These are phyloP conservation scores for Eueremaeus valkanovi DNA, from an alignment of 2,888 invertebrate species.

Conservation along the genomic window DNA sequence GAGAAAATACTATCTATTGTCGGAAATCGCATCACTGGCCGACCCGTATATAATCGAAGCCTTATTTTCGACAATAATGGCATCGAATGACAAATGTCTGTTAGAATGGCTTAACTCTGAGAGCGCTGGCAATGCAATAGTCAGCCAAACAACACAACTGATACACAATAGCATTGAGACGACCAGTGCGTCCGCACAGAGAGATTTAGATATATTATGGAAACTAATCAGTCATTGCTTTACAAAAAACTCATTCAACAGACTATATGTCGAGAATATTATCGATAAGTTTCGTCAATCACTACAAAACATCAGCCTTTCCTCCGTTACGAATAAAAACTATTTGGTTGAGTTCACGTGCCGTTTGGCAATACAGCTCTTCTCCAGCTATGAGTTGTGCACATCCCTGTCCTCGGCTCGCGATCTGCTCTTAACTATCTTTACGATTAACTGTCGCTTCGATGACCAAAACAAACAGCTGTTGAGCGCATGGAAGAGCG, in stretches of 20 bases:
- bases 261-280: neutral
- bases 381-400: conserved; percentile 28
- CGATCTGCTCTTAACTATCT: neutral
- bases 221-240: conserved; percentile 17
- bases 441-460: conserved; percentile 1
- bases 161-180: neutral
- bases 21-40: neutral
- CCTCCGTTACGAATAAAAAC: neutral
- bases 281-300: neutral
- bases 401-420: neutral
- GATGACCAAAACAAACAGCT: neutral
- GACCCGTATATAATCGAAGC: conserved; percentile 6
- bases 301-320: neutral
- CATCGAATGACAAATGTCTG: conserved; percentile 1
- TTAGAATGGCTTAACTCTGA: conserved; percentile 3
- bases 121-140: neutral
- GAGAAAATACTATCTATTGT: neutral
- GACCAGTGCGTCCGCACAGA: neutral
- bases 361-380: conserved; percentile 3
- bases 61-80: neutral
- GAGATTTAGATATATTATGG: conserved; percentile 11
- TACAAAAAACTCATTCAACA: neutral
- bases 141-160: neutral
- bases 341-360: conserved; percentile 16
- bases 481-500: conserved; percentile 7